Conservation (phyloP, 2,797 vertebrate species). For the Ceryle rudis region DNA sequence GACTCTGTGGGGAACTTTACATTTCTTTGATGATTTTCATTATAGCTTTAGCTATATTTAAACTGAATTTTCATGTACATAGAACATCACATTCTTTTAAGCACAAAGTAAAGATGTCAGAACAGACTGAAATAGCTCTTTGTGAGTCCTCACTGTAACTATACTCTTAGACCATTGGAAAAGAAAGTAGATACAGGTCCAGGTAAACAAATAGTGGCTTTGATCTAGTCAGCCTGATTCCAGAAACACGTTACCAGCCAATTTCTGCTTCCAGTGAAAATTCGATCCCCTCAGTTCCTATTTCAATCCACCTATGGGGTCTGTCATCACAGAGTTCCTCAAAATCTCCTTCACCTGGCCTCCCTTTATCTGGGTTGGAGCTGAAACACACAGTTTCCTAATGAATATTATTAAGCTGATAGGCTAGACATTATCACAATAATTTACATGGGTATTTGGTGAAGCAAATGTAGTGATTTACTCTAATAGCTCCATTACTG, state of each 20-base stretch:
- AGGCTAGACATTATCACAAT: background rate
- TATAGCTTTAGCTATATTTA: conserved; percentile 50
- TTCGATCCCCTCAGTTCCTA: background rate
- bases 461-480: conserved; percentile 55
- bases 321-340: background rate
- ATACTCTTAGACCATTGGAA: background rate
- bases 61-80: conserved; percentile 17
- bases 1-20: conserved; percentile 8
- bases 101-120: background rate
- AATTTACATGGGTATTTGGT: conserved; percentile 35
- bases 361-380: background rate
- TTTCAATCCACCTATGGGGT: background rate
- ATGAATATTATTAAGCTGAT: conserved; percentile 29
- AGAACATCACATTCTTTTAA: conserved; percentile 26
- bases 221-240: background rate
- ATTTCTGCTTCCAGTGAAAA: background rate
- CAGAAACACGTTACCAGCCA: background rate
- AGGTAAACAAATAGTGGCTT: background rate
- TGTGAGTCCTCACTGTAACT: background rate
- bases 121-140: background rate
- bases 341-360: background rate
- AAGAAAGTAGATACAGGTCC: background rate
- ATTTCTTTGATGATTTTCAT: conserved; percentile 37
- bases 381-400: conserved; percentile 3
- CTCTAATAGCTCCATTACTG: conserved; percentile 44